These are phyloP conservation scores for Calameuta pallipes DNA, from an alignment of 2,888 invertebrate species.

Conservation along the genomic window DNA sequence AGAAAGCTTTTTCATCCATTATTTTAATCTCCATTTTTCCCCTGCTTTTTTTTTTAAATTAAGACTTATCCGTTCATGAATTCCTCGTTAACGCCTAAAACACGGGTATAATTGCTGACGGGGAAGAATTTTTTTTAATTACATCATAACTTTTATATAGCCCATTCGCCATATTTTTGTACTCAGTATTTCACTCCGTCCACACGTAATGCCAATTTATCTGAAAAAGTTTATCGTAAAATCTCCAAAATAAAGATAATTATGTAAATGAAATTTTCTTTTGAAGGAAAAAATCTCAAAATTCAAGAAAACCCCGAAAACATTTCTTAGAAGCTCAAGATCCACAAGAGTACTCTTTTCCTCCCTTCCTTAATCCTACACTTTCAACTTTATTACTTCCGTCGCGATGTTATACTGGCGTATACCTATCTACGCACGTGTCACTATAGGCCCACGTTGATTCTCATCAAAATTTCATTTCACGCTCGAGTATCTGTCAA, in stretches of 20 bases:
- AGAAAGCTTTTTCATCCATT: background rate
- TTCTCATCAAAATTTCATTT: background rate
- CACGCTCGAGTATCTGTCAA: background rate
- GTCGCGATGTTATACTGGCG: background rate
- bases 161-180: background rate
- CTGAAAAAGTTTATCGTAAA: background rate
- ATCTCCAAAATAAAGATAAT: background rate
- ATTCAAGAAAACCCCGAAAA: background rate
- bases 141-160: background rate
- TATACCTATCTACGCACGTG: background rate
- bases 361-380: background rate
- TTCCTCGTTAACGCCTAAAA: background rate
- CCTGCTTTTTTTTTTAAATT: background rate
- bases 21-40: background rate
- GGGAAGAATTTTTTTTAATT: background rate
- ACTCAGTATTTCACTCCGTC: background rate
- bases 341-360: background rate
- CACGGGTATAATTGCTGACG: background rate
- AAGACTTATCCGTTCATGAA: background rate
- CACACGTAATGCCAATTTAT: background rate
- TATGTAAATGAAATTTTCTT: background rate
- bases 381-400: background rate
- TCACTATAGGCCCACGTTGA: background rate
- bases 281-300: accelerated
- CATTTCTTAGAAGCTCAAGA: background rate